Base-by-base conservation (phyloP, 23 tunicate species). In the Diplosoma virens region DNA sequence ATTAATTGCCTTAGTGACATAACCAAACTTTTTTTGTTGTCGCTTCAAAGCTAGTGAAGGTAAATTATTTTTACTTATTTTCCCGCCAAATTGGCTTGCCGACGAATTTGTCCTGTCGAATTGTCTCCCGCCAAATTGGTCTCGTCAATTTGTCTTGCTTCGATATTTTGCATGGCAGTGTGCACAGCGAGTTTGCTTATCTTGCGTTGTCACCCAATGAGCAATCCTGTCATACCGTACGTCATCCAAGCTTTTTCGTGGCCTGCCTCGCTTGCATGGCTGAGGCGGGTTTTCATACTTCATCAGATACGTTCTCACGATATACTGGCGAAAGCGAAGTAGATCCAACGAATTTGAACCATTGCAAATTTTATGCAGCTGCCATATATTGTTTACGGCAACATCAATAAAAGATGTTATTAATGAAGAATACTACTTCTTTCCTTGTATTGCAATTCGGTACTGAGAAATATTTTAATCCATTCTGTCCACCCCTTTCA, bases 141-240 rank as follows among this genome's bases (percentile, higher is more conserved):
- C n/a, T n/a, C n/a, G n/a, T n/a, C n/a, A n/a, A n/a, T n/a, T n/a
- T n/a, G n/a, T n/a, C n/a, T n/a, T n/a, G n/a, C n/a, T n/a, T n/a
- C n/a, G n/a, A n/a, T n/a, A n/a, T 63, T 63, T 63, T 63, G 70
- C 70, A 63, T 63, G 70, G 70, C 70, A 63, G 20, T 63, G 37
- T 4, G 70, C 35, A n/a, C 70, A 63, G 35, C 36, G 70, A 63
- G 70, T 63, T 63, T 63, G 70, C 35, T 63, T 63, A n/a, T 25
- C 70, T 30, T 63, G 35, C 3, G 70, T 7, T 63, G 29, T 7
- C n/a, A 63, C 70, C 70, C 70, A 63, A 20, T 63, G 70, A 7
- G 27, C n/a, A 63, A 6, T 27, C 3, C 36, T 6, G 29, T 63
- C 70, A 30, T 63, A 63, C 14, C 70, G 70, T 25, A 63, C 35